Percentiles rank a stretch among this genome's conserved stretches.
These are phyloP conservation scores for Drosophila seguyi DNA, from an alignment of 1,140 invertebrate genomes.

Conservation along the genomic window DNA sequence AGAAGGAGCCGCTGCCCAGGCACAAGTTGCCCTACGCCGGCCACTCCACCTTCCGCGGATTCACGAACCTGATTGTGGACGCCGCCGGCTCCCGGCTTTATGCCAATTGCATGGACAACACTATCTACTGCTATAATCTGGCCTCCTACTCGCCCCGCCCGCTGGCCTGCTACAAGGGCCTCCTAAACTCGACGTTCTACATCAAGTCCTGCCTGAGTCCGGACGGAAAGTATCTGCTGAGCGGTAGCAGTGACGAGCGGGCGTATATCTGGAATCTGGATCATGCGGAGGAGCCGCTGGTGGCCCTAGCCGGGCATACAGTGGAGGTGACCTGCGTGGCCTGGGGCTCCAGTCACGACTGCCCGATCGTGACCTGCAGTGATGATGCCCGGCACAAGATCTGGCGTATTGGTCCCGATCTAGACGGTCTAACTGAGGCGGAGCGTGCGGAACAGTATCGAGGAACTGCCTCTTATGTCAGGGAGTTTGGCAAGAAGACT, in stretches of 20 bases:
- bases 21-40: slow-evolving; percentile 90
- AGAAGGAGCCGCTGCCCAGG: slow-evolving; percentile 90
- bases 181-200: slow-evolving; percentile 92
- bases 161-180: slow-evolving; percentile 88
- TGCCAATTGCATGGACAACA: slow-evolving; percentile 94
- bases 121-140: slow-evolving; percentile 94
- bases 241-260: slow-evolving; percentile 93
- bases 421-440: slow-evolving; percentile 85
- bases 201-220: slow-evolving; percentile 92
- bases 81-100: slow-evolving; percentile 89
- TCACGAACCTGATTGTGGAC: slow-evolving; percentile 92
- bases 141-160: slow-evolving; percentile 89
- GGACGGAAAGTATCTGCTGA: slow-evolving; percentile 92
- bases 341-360: slow-evolving; percentile 88
- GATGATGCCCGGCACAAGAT: slow-evolving; percentile 92
- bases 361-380: slow-evolving; percentile 91
- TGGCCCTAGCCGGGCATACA: slow-evolving; percentile 90
- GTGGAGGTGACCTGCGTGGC: slow-evolving; percentile 94
- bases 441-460: slow-evolving; percentile 85
- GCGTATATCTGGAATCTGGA: slow-evolving; percentile 94
- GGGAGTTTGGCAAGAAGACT: slow-evolving; percentile 52
- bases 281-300: slow-evolving; percentile 88
- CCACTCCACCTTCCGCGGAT: slow-evolving; percentile 89
- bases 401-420: slow-evolving; percentile 88
- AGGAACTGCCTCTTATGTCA: slow-evolving; percentile 87